A percentile compares a stretch with the other conserved stretches of the same genome.
Evolutionary conservation across 2,113 vertebrate species (phyloP).

Genomic region (Petroica traversi): DNA sequence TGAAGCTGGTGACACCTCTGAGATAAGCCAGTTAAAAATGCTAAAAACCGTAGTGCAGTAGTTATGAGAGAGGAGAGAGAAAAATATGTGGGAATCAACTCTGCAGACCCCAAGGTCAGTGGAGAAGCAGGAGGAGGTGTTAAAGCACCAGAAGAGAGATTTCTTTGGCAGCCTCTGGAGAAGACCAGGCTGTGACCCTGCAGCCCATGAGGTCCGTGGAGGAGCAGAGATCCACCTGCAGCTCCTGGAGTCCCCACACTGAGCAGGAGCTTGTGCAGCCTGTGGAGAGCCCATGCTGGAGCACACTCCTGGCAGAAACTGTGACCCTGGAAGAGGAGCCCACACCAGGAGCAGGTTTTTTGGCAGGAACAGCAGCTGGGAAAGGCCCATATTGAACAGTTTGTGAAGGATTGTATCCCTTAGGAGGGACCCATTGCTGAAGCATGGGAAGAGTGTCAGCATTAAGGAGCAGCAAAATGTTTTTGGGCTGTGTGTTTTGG

Average conservation of each 20-base stretch:
- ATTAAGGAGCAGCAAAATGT: not conserved
- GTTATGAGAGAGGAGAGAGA: not conserved
- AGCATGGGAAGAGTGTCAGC: not conserved
- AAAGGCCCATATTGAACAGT: not conserved
- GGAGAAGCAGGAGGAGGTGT: not conserved
- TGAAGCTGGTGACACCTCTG: not conserved
- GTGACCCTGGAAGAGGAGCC: not conserved
- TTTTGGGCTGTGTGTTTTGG: accelerated
- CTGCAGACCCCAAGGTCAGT: not conserved
- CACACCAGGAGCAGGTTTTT: not conserved
- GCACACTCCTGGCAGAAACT: not conserved
- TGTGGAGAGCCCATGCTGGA: not conserved
- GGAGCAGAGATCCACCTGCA: not conserved
- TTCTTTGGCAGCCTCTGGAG: not conserved
- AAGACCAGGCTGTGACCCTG: not conserved
- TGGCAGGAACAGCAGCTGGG: not conserved
- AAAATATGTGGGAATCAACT: not conserved
- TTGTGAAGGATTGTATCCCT: not conserved
- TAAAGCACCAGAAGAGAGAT: not conserved
- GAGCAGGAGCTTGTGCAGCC: not conserved
- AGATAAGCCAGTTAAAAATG: not conserved
- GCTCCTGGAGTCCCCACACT: accelerated
- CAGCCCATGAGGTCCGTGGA: accelerated
- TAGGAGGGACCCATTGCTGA: not conserved
- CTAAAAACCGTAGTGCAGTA: not conserved